Percentiles rank a stretch among this genome's conserved stretches.
These are phyloP conservation scores for Thunnus maccoyii DNA, from an alignment of 2,113 vertebrate species.

Conservation along the genomic window DNA sequence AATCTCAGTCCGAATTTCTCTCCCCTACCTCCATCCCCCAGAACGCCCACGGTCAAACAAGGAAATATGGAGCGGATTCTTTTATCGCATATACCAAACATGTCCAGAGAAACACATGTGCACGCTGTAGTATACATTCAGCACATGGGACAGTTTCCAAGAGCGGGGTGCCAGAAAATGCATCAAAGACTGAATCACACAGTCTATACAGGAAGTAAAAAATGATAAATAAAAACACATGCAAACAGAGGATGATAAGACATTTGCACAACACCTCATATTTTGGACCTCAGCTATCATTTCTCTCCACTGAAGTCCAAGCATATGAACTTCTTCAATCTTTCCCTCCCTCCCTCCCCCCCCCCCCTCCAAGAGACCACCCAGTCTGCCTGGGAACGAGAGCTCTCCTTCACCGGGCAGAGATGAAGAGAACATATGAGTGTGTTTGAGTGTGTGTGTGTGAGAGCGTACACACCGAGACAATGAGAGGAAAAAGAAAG, in stretches of 20 bases:
- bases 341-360: not conserved
- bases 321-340: conserved; percentile 53
- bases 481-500: conserved; percentile 18
- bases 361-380: conserved; percentile 58
- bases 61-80: conserved; percentile 66
- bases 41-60: conserved; percentile 64
- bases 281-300: conserved; percentile 41
- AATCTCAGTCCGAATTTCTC: conserved; percentile 65
- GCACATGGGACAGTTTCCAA: conserved; percentile 56
- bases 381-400: conserved; percentile 74
- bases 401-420: conserved; percentile 27
- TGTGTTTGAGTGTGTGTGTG: conserved; percentile 22
- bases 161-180: conserved; percentile 40
- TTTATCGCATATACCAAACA: conserved; percentile 59
- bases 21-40: conserved; percentile 38
- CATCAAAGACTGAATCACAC: conserved; percentile 47
- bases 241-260: conserved; percentile 48
- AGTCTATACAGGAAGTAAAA: conserved; percentile 43
- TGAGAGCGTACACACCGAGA: not conserved
- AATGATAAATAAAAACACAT: conserved; percentile 56
- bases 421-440: conserved; percentile 44
- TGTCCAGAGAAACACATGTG: conserved; percentile 54
- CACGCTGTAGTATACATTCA: conserved; percentile 47
- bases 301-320: conserved; percentile 44
- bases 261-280: conserved; percentile 24